Evolutionary conservation across 2,797 vertebrate species (phyloP).

Genomic region (Megalops cyprinoides): DNA sequence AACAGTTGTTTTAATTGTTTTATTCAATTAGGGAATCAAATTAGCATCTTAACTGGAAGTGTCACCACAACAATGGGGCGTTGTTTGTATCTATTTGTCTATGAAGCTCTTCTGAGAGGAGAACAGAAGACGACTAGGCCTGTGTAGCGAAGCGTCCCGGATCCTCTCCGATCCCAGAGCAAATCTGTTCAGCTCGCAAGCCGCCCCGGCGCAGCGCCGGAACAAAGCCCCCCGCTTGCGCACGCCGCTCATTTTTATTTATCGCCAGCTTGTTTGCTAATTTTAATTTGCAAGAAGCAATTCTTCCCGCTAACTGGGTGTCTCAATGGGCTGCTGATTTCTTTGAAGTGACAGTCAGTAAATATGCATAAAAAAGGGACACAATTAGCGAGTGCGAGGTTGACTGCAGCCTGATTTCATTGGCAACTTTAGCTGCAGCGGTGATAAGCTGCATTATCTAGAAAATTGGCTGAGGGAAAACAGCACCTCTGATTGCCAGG

Average conservation of each 20-base stretch:
- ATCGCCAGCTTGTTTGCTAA: constrained; percentile 98
- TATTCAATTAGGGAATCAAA: constrained; percentile 82
- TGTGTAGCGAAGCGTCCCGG: constrained; percentile 69
- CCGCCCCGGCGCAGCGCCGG: constrained; percentile 71
- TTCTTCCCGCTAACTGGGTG: constrained; percentile 89
- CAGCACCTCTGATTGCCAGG: constrained; percentile 99
- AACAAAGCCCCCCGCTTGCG: constrained; percentile 82
- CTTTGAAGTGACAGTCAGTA: constrained; percentile 99
- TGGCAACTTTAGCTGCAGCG: constrained; percentile 97
- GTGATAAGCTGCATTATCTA: constrained; percentile 99
- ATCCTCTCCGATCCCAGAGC: constrained; percentile 64
- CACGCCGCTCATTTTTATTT: constrained; percentile 91
- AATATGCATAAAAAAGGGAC: constrained; percentile 99
- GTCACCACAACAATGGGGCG: constrained; percentile 69
- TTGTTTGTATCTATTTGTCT: constrained; percentile 78
- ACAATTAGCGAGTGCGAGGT: constrained; percentile 97
- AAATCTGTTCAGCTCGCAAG: constrained; percentile 63
- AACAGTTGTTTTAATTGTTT: constrained; percentile 80
- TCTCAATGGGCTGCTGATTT: constrained; percentile 98
- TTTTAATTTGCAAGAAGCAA: constrained; percentile 99
- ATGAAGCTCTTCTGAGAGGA: constrained; percentile 58
- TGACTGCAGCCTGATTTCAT: constrained; percentile 98
- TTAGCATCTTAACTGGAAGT: constrained; percentile 73
- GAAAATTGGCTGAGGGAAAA: constrained; percentile 99
- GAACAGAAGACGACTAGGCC: constrained; percentile 41